Evolutionary conservation across 64 coral and sea anemone species (phyloP).

Genomic region (Montipora capricornis): DNA sequence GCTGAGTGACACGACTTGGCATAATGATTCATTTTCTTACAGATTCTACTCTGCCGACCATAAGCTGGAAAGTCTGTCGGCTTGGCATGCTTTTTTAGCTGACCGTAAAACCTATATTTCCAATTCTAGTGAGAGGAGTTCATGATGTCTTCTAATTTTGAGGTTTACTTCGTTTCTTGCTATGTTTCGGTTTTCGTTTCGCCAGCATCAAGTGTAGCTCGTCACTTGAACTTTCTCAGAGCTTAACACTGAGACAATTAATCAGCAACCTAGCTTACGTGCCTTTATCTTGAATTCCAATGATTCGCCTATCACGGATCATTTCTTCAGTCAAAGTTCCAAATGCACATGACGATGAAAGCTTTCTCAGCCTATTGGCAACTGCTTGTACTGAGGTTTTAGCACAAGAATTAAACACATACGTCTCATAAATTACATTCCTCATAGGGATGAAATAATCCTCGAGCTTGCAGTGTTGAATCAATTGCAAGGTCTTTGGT

Average conservation of each 20-base stretch:
- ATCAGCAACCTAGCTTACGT: constrained; percentile 57
- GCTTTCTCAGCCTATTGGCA: constrained; percentile 39
- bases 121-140: neutral
- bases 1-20: neutral
- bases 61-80: constrained; percentile 47
- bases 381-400: constrained; percentile 49
- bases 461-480: constrained; percentile 32
- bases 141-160: neutral
- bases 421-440: constrained; percentile 66
- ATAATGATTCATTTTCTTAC: neutral
- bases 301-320: constrained; percentile 48
- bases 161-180: neutral
- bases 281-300: constrained; percentile 38
- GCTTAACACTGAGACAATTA: constrained; percentile 61
- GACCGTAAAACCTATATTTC: neutral
- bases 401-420: constrained; percentile 59
- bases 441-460: constrained; percentile 58
- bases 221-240: neutral
- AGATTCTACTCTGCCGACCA: neutral
- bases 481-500: constrained; percentile 1
- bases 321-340: constrained; percentile 54
- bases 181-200: neutral
- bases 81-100: constrained; percentile 7
- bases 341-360: constrained; percentile 44
- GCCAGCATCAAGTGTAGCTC: neutral